Evolutionary conservation across 2,888 invertebrate genomes (phyloP).

Genomic region (Lasioglossum morio): DNA sequence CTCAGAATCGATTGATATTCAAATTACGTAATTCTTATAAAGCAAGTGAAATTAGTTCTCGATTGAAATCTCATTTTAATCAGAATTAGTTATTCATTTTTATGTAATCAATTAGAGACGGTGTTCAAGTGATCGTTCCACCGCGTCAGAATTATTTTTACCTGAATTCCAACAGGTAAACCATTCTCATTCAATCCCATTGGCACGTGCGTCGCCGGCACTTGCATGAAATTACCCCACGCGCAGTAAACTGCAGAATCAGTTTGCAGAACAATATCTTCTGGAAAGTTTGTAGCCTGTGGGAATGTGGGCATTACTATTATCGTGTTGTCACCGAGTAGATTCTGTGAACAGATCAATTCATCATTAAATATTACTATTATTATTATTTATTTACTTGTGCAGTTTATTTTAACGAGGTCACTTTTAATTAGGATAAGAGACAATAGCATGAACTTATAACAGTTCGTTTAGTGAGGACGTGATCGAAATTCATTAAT

Average conservation of each 20-base stretch:
- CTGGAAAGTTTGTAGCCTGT: slow-evolving; percentile 84
- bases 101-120: background rate
- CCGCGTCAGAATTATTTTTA: slow-evolving; percentile 77
- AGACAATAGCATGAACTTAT: too few species aligned
- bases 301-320: slow-evolving; percentile 86
- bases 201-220: slow-evolving; percentile 92
- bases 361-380: background rate
- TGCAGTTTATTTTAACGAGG: too few species aligned
- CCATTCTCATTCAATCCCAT: slow-evolving; percentile 88
- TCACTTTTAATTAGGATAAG: too few species aligned
- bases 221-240: slow-evolving; percentile 89
- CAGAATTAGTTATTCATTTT: background rate
- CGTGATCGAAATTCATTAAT: too few species aligned
- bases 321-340: slow-evolving; percentile 85
- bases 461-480: too few species aligned
- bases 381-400: too few species aligned
- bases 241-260: slow-evolving; percentile 88
- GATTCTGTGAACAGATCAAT: slow-evolving; percentile 6
- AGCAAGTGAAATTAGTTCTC: background rate
- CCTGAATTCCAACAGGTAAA: slow-evolving; percentile 92
- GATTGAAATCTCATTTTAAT: background rate
- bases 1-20: background rate
- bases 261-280: slow-evolving; percentile 86
- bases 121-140: background rate
- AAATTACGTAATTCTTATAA: background rate